Conservation (phyloP, 2,797 vertebrate genomes). For the Notamacropus eugenii region DNA sequence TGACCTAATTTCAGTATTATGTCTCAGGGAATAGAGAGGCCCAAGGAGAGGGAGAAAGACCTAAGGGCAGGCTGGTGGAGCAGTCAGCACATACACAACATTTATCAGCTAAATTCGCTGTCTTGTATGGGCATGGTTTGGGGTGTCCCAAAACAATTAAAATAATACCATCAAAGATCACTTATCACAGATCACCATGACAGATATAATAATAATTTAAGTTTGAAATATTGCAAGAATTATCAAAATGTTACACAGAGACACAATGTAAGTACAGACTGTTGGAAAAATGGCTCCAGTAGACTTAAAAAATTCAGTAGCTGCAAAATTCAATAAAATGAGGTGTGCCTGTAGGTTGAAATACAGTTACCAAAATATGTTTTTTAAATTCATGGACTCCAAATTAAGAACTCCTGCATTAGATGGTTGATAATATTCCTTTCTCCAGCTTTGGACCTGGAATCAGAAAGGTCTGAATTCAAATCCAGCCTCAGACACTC, state of each 20-base stretch:
- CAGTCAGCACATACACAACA: not conserved
- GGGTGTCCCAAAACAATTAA: not conserved
- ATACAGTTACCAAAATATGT: too few relatives aligned
- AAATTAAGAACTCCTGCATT: too few relatives aligned
- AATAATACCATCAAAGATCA: not conserved
- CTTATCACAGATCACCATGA: not conserved
- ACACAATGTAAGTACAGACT: not conserved
- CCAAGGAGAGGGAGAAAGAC: not conserved
- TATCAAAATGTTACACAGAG: not conserved
- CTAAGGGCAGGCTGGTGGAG: not conserved
- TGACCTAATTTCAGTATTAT: not conserved
- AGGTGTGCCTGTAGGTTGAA: too few relatives aligned
- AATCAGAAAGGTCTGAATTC: too few relatives aligned
- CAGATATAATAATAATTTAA: not conserved
- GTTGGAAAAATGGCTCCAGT: not conserved
- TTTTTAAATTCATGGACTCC: too few relatives aligned
- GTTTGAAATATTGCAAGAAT: not conserved
- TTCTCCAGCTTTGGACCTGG: too few relatives aligned
- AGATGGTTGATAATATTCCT: too few relatives aligned
- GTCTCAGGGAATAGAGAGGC: not conserved
- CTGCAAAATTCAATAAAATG: not conserved
- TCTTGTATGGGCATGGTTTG: not conserved
- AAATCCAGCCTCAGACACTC: too few relatives aligned
- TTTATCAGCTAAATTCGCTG: not conserved
- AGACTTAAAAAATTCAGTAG: not conserved